phyloP scores from a whole-genome alignment of 2,113 vertebrate species.

The Coreoperca whiteheadi region DNA sequence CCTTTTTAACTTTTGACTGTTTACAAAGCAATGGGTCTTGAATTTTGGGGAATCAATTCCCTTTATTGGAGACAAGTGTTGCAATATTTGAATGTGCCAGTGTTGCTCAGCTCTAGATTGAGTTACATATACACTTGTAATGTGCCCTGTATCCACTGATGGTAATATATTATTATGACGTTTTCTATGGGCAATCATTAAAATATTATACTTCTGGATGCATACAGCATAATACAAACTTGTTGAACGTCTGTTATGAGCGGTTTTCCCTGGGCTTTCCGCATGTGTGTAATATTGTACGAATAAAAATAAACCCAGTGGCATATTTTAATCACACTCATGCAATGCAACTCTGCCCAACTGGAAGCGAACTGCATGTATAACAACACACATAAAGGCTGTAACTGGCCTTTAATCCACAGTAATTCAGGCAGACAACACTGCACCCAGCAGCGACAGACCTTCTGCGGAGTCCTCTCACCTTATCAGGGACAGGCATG shows the following conservation, averaged over 20 bases:
- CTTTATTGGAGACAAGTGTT: background rate
- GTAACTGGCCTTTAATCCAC: background rate
- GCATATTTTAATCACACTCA: background rate
- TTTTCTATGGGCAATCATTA: background rate
- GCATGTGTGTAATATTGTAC: background rate
- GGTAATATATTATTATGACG: background rate
- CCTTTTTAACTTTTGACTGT: background rate
- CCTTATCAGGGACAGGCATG: conserved; percentile 82
- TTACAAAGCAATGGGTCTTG: background rate
- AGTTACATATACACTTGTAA: background rate
- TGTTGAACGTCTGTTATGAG: background rate
- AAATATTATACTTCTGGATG: background rate
- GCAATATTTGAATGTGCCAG: background rate
- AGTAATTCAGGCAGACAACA: background rate
- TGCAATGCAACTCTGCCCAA: background rate
- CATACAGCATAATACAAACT: background rate
- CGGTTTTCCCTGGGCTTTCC: background rate
- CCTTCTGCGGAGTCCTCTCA: conserved; percentile 25
- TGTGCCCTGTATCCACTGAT: background rate
- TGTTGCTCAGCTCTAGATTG: background rate
- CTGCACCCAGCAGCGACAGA: too few species aligned
- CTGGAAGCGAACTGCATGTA: background rate
- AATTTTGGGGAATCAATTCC: background rate
- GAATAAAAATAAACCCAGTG: background rate
- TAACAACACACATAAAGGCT: background rate